A percentile compares a stretch with the other conserved stretches of the same genome.
phyloP scores from a whole-genome alignment of 1,140 invertebrate genomes.

The Cepaea nemoralis region DNA sequence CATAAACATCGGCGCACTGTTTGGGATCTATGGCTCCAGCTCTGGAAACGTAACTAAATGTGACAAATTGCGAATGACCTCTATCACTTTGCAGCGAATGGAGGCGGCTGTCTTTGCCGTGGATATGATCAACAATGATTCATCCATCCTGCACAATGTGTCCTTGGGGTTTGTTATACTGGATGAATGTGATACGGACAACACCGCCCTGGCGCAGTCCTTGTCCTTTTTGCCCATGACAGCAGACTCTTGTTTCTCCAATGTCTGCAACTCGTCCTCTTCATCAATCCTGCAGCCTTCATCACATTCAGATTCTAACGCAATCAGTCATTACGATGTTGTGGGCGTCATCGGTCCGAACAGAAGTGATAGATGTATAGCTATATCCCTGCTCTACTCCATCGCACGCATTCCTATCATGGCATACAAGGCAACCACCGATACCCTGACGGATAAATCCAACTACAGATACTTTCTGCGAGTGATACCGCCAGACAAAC shows the following conservation, averaged over 20 bases:
- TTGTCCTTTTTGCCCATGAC: slow-evolving; percentile 16
- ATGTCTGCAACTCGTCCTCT: neutral
- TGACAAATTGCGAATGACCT: neutral
- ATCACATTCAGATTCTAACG: neutral
- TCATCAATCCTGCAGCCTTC: neutral
- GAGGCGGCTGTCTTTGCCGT: slow-evolving; percentile 20
- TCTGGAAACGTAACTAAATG: neutral
- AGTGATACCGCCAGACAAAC: slow-evolving; percentile 58
- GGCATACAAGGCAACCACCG: slow-evolving; percentile 30
- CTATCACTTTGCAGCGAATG: neutral
- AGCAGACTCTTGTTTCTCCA: neutral
- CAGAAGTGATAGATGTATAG: slow-evolving; percentile 11
- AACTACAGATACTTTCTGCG: slow-evolving; percentile 57
- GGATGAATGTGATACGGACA: slow-evolving; percentile 25
- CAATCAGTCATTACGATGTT: neutral
- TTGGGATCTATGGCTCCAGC: slow-evolving; percentile 1
- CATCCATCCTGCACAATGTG: slow-evolving; percentile 3
- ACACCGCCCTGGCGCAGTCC: slow-evolving; percentile 6
- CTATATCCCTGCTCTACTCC: slow-evolving; percentile 1
- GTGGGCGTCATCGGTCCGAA: slow-evolving; percentile 4
- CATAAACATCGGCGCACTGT: neutral
- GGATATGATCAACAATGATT: neutral
- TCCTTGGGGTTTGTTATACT: slow-evolving; percentile 33
- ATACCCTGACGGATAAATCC: slow-evolving; percentile 54
- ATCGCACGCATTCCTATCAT: slow-evolving; percentile 5